Evolutionary conservation across 2,797 vertebrate species (phyloP), one percentile per base, ranked within the genome.

Genomic region (Pteronotus mesoamericanus): DNA sequence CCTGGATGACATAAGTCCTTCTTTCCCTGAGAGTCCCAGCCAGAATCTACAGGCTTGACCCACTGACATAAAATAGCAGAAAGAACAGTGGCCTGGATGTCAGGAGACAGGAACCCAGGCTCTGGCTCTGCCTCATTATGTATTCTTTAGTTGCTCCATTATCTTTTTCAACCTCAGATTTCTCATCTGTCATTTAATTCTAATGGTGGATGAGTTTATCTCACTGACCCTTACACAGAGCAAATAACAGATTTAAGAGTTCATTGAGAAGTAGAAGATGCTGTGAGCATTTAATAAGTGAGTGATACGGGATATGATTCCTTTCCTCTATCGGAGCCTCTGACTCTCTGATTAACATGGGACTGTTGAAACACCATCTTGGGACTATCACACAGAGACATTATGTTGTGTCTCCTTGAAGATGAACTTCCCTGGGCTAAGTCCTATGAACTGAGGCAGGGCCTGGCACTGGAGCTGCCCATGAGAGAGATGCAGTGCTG

Each of bases 181-280:
- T 68, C 68, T 88, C 6, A 5, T 42, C 66, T 92, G 24, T 78
- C 61, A 83, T 84, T 71, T 89, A 39, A 32, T 89, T 82, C 55
- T 32, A 22, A 19, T 42, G 15, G 10, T 53, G 14, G n/a, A 1
- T 29, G 19, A 39, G 29, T 24, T 57, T 55, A n/a, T 51, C 79
- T 83, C 57, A 29, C 34, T 44, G 42, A 29, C 44, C 68, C 26
- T 86, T 44, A 48, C 18, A 29, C 6, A 64, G 91, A 46, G 46
- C 9, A 53, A 85, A 74, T n/a, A 9, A 42, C 57, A 86, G 39
- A 66, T 57, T 46, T 53, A 12, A 48, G 78, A 57, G 26, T 71
- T 6, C 80, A 55, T 46, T 57, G 39, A 72, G 72, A 74, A 57
- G 5, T 44, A 75, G n/a, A 46, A 57, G 21, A 19, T 78, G 21